phyloP scores from a whole-genome alignment of 1,140 invertebrate genomes.

The Drosophila teissieri region DNA sequence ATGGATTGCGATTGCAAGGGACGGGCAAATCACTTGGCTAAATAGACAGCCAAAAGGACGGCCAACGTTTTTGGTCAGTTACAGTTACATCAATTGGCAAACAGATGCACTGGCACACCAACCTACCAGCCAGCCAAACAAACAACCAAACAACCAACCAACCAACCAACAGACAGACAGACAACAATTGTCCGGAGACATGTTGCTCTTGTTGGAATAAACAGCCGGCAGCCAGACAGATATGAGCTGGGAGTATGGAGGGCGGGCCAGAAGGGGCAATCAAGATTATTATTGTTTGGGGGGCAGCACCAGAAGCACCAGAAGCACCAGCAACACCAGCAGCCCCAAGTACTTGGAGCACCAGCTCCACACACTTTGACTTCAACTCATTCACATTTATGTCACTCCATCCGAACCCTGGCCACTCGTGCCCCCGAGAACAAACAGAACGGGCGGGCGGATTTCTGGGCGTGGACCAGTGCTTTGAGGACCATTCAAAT shows the following conservation, averaged over 20 bases:
- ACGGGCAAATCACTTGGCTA: slow-evolving; percentile 64
- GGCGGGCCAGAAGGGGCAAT: slow-evolving; percentile 36
- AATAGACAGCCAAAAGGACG: slow-evolving; percentile 78
- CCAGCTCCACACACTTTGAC: slow-evolving; percentile 47
- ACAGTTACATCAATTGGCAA: slow-evolving; percentile 72
- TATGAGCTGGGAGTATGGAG: slow-evolving; percentile 10
- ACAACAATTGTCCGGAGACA: slow-evolving; percentile 71
- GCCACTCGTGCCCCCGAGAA: slow-evolving; percentile 6
- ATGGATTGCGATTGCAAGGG: slow-evolving; percentile 1
- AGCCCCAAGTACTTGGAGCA: slow-evolving; percentile 1
- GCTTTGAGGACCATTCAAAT: slow-evolving; percentile 69
- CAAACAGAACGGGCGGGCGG: slow-evolving; percentile 48
- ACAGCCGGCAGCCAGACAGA: slow-evolving; percentile 53
- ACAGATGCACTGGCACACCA: slow-evolving; percentile 33
- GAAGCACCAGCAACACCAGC: too few species aligned
- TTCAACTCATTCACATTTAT: slow-evolving; percentile 35
- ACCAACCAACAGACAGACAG: slow-evolving; percentile 15
- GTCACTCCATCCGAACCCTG: slow-evolving; percentile 26
- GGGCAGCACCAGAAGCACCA: slow-evolving; percentile 8
- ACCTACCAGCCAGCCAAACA: not conserved
- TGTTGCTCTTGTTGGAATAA: slow-evolving; percentile 59
- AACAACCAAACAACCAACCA: not conserved
- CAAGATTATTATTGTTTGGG: slow-evolving; percentile 76
- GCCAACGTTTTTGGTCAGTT: slow-evolving; percentile 67
- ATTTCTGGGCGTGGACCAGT: slow-evolving; percentile 42